Evolutionary conservation across 2,797 vertebrate genomes (phyloP).

Genomic region (Anomalospiza imberbis): DNA sequence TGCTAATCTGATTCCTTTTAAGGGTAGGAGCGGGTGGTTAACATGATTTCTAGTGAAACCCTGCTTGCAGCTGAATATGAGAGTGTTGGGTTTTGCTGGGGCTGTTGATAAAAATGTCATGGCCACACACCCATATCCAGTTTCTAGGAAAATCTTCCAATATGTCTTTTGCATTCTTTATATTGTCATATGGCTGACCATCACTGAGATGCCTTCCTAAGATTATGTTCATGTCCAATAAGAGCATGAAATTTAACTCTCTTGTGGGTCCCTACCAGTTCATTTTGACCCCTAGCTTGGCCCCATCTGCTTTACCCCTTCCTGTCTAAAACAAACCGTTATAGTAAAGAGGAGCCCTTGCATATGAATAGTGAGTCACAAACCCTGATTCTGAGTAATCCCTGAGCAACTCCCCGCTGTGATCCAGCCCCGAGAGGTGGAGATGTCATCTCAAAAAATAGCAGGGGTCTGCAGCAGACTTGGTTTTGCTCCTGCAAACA

Average conservation of each 20-base stretch:
- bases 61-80: background rate
- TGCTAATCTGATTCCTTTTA: slow-evolving; percentile 72
- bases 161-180: background rate
- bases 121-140: background rate
- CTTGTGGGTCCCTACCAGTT: background rate
- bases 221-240: background rate
- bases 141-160: background rate
- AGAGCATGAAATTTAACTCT: background rate
- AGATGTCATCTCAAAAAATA: background rate
- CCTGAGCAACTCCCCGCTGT: background rate
- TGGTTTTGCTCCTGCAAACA: background rate
- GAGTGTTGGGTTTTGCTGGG: background rate
- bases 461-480: background rate
- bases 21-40: slow-evolving; percentile 54
- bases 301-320: background rate
- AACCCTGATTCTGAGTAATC: background rate
- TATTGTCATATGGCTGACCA: background rate
- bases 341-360: background rate
- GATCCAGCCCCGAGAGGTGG: background rate
- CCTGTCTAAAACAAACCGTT: background rate
- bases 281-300: background rate
- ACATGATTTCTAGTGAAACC: slow-evolving; percentile 9
- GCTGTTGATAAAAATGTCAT: background rate
- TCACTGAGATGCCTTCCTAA: background rate
- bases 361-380: background rate